Percentiles rank a stretch among this genome's conserved stretches.
phyloP scores from a whole-genome alignment of 30 jellyfish, hydroid and myxozoan species.

The Chrysaora quinquecirrha region DNA sequence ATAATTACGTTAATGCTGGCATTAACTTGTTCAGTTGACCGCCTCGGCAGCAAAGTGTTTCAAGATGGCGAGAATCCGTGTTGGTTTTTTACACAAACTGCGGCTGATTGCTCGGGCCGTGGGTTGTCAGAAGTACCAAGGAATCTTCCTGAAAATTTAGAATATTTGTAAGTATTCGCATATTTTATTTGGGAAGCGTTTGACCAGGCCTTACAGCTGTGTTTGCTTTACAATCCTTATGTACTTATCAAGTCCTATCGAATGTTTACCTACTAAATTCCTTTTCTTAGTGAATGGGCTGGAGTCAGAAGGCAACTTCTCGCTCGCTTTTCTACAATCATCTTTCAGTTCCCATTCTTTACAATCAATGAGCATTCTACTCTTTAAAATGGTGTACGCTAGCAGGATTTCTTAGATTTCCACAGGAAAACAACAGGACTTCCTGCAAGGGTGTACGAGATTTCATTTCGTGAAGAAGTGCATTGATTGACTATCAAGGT shows the following conservation, averaged over 20 bases:
- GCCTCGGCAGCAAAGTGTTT: not conserved
- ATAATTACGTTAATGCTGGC: not conserved
- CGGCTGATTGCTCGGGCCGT: conserved; percentile 60
- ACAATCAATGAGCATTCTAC: no score
- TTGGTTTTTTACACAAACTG: not conserved
- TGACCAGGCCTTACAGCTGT: not conserved
- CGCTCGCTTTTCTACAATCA: not conserved
- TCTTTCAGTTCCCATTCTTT: no score
- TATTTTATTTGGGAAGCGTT: not conserved
- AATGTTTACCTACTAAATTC: no score
- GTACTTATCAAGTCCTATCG: no score
- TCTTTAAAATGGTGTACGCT: no score
- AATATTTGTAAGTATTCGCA: conserved; percentile 40
- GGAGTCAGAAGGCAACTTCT: not conserved
- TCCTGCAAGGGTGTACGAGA: no score
- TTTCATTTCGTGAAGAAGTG: no score
- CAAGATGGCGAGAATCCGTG: conserved; percentile 10
- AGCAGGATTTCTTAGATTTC: no score
- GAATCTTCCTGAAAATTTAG: conserved; percentile 33
- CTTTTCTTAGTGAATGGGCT: not conserved
- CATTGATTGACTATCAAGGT: no score
- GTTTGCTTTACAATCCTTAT: not conserved
- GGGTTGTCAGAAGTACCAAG: conserved; percentile 20
- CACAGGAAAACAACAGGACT: no score
- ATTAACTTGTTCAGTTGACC: conserved; percentile 1